Base-by-base conservation (phyloP, 2,888 invertebrate genomes). In the Mystacides longicornis region DNA sequence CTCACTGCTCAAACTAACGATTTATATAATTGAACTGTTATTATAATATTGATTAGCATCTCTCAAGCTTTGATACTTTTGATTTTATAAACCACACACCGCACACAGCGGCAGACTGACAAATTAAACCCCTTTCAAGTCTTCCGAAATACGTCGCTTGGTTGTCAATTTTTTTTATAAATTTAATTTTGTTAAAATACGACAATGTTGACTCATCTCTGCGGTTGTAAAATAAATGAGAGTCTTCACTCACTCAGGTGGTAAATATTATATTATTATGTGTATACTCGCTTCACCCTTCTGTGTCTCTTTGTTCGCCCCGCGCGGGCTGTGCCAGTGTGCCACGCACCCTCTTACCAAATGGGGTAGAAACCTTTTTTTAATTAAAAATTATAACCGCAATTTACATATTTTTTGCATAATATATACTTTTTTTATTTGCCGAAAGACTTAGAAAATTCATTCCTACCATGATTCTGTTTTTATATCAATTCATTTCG, bases 381-480 rank as follows among this genome's bases (percentile, higher is more conserved):
- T 23, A 48, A 23, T 23, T 48, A 48, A 48, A 23, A 48, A 21
- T 23, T 48, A 48, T 20, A 48, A 16, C 23, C 27, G 49, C 27
- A 21, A 46, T 46, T 46, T 46, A 9, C 16, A 46, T 46, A 46
- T 46, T 19, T 46, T 3, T 7, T 3, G 3, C 46, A 31, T 11
- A 31, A 31, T 31, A 31, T 31, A 11, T 31, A 11, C 33, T 14
- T 14, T 11, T 31, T 9, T n/a, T n/a, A n/a, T n/a, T n/a, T n/a
- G n/a, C n/a, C n/a, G n/a, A n/a, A n/a, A n/a, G n/a, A n/a, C n/a
- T n/a, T n/a, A n/a, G n/a, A n/a, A n/a, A n/a, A n/a, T n/a, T n/a
- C n/a, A n/a, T n/a, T n/a, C n/a, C n/a, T n/a, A n/a, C n/a, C n/a
- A n/a, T n/a, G n/a, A n/a, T n/a, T n/a, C n/a, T n/a, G n/a, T n/a